A percentile compares a stretch with the other conserved stretches of the same genome.
Conservation (phyloP, 2,113 vertebrate genomes). For the Bujurquina vittata region DNA sequence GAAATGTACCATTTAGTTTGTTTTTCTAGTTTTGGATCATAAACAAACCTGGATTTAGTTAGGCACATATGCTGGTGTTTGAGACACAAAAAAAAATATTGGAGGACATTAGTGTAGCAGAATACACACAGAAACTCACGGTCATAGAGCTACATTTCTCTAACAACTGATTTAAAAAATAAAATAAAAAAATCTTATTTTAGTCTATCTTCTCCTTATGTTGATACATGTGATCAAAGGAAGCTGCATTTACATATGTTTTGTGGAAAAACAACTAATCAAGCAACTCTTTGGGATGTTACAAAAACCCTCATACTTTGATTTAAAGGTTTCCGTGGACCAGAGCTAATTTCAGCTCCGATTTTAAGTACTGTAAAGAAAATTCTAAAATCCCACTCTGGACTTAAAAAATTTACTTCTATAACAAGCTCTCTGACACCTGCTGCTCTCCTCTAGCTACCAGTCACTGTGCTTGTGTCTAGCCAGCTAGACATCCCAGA, state of each 20-base stretch:
- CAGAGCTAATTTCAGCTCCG: not conserved
- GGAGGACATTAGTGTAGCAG: not conserved
- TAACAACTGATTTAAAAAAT: not conserved
- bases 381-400: not conserved
- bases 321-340: not conserved
- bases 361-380: not conserved
- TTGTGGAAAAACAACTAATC: not conserved
- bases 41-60: not conserved
- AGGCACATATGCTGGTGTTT: too few species aligned
- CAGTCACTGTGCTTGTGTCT: conserved; percentile 63
- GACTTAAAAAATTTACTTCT: conserved; percentile 43
- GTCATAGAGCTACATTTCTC: not conserved
- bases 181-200: not conserved
- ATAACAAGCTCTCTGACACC: conserved; percentile 19
- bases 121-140: not conserved
- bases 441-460: conserved; percentile 38
- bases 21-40: not conserved
- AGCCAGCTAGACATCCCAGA: conserved; percentile 77
- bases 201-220: not conserved
- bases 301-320: not conserved
- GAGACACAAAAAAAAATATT: not conserved
- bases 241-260: not conserved
- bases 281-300: not conserved
- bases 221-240: not conserved
- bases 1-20: not conserved